Evolutionary conservation across 2,888 invertebrate species (phyloP).

Genomic region (Thelaira solivaga): DNA sequence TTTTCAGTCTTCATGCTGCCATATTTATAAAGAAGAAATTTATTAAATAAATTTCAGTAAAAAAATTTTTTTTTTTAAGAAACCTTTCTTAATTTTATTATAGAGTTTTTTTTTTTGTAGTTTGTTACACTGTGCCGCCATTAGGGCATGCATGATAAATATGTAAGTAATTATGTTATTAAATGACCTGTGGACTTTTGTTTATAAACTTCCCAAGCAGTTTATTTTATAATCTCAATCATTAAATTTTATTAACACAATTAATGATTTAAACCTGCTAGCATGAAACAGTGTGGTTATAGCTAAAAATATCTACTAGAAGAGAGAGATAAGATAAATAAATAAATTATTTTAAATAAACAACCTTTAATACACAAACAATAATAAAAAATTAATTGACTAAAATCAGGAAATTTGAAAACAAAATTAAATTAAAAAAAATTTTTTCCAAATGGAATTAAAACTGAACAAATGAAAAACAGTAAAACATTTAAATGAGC

Average conservation of each 20-base stretch:
- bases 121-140: too few species aligned
- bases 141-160: too few species aligned
- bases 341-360: too few species aligned
- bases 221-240: background rate
- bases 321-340: background rate
- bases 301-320: background rate
- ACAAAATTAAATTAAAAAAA: constrained; percentile 2
- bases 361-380: too few species aligned
- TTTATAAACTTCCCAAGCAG: background rate
- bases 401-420: too few species aligned
- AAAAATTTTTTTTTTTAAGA: too few species aligned
- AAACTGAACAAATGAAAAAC: background rate
- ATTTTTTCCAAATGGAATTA: background rate
- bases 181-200: background rate
- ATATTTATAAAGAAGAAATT: too few species aligned
- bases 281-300: background rate
- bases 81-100: too few species aligned
- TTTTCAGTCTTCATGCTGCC: too few species aligned
- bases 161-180: background rate
- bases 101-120: too few species aligned
- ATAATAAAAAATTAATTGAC: too few species aligned
- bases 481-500: background rate
- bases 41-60: too few species aligned
- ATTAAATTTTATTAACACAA: background rate
- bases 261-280: background rate